Percentiles rank a stretch among this genome's conserved stretches.
phyloP scores from a whole-genome alignment of 2,797 vertebrate genomes.

The Eulemur albifrons region DNA sequence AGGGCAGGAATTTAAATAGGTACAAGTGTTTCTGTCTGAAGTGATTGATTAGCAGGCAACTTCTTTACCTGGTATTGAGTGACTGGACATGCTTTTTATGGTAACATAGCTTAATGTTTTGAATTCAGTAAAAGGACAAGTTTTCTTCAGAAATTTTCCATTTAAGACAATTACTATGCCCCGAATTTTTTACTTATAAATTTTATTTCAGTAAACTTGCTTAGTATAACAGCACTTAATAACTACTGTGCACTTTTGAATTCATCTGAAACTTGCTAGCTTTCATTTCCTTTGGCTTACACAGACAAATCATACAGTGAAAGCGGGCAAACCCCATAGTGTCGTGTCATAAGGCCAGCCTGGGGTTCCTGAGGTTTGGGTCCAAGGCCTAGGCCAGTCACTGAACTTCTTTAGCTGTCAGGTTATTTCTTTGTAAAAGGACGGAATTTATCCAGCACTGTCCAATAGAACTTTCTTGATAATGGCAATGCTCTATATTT shows the following conservation, averaged over 20 bases:
- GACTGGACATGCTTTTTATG: background rate
- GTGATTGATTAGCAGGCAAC: background rate
- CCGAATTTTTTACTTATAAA: constrained; percentile 4
- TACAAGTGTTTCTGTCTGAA: background rate
- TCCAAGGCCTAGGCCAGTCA: background rate
- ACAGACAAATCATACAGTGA: background rate
- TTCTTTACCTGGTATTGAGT: background rate
- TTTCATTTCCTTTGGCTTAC: background rate
- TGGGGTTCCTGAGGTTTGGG: background rate
- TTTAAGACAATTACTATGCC: background rate
- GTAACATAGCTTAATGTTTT: background rate
- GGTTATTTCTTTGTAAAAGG: background rate
- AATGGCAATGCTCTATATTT: background rate
- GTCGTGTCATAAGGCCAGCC: background rate
- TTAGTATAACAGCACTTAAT: background rate
- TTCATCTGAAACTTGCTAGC: background rate
- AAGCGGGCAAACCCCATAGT: background rate
- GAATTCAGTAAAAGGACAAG: background rate
- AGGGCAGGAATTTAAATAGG: background rate
- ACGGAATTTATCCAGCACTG: background rate
- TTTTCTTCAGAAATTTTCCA: constrained; percentile 29
- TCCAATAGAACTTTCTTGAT: no score
- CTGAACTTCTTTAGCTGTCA: background rate
- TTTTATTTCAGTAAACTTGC: constrained; percentile 20
- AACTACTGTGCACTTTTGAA: background rate